Percentiles rank a stretch among this genome's conserved stretches.
Evolutionary conservation across 2,888 invertebrate species (phyloP).

Genomic region (Nephrotoma flavescens): DNA sequence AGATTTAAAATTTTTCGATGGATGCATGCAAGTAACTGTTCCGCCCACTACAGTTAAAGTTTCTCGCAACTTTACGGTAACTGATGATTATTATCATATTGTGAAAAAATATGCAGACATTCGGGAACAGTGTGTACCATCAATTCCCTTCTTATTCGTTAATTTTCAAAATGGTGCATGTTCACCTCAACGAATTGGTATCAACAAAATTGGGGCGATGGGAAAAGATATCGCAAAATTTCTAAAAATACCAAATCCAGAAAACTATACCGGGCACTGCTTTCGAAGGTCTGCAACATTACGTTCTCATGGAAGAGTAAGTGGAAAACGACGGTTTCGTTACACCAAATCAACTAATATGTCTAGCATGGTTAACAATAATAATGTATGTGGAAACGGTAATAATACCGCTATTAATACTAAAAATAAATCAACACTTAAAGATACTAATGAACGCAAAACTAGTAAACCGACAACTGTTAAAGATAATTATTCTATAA

Average conservation of each 20-base stretch:
- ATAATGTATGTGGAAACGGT: too few relatives aligned
- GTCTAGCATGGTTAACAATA: too few relatives aligned
- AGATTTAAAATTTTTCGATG: not conserved
- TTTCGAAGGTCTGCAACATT: not conserved
- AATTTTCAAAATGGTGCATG: not conserved
- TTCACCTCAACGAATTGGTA: not conserved
- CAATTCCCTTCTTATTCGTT: not conserved
- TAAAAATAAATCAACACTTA: too few relatives aligned
- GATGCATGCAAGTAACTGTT: not conserved
- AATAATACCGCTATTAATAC: too few relatives aligned
- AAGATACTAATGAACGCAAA: too few relatives aligned
- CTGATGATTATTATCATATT: not conserved
- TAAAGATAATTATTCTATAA: too few relatives aligned
- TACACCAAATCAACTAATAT: too few relatives aligned
- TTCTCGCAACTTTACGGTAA: not conserved
- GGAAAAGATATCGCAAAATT: not conserved
- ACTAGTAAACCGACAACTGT: too few relatives aligned
- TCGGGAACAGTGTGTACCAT: not conserved
- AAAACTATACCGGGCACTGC: not conserved
- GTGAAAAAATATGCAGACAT: not conserved
- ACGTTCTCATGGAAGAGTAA: not conserved
- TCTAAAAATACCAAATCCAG: not conserved
- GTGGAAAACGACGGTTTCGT: too few relatives aligned
- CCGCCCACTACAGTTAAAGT: not conserved
- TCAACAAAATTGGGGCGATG: not conserved